Conservation (phyloP, 2,888 invertebrate species). For the Eristalinus aeneus region DNA sequence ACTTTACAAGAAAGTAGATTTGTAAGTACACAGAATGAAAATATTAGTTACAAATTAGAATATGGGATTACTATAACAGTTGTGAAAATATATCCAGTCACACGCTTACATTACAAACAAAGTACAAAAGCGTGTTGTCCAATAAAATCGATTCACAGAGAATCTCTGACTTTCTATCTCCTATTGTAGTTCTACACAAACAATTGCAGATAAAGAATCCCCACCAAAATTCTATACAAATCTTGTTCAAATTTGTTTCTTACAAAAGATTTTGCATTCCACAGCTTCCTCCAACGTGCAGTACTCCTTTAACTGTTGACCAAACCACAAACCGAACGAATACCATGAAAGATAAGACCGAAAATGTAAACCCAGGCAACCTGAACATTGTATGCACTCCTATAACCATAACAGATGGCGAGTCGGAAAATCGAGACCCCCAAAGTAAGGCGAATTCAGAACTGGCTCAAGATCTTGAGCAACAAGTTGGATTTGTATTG, state of each 20-base stretch:
- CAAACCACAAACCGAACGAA: neutral
- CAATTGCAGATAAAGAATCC: no score
- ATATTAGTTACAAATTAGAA: no score
- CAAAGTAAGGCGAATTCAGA: neutral
- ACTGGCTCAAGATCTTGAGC: neutral
- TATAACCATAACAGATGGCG: constrained; percentile 32
- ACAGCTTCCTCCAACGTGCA: constrained; percentile 50
- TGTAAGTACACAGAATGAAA: constrained; percentile 35
- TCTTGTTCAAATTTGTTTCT: no score
- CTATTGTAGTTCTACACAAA: no score
- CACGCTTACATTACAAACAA: no score
- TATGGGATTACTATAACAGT: no score
- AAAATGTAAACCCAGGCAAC: neutral
- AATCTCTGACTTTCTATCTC: no score
- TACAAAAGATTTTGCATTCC: no score
- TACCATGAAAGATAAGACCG: neutral
- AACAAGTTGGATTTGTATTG: constrained; percentile 34
- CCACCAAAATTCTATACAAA: no score
- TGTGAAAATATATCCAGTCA: no score
- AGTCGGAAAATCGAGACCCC: neutral
- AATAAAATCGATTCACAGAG: no score
- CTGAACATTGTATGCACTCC: constrained; percentile 20
- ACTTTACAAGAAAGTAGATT: constrained; percentile 53
- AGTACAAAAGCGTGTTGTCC: no score
- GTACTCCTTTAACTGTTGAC: constrained; percentile 35